A percentile compares a stretch with the other conserved stretches of the same genome.
phyloP scores from a whole-genome alignment of 2,797 vertebrate species.

The Microctenopoma lineatum region DNA sequence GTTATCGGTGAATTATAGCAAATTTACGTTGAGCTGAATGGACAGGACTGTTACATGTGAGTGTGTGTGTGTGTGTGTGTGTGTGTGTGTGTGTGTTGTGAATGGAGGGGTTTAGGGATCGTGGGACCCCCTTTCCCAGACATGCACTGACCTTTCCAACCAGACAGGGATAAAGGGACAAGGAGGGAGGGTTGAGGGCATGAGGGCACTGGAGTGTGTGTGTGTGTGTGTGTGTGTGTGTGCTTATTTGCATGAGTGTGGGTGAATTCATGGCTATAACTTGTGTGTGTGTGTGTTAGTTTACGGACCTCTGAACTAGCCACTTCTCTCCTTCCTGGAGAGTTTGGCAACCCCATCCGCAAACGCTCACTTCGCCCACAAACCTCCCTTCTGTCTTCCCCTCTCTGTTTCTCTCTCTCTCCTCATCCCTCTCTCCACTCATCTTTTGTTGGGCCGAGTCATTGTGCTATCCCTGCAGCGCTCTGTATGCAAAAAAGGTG shows the following conservation, averaged over 20 bases:
- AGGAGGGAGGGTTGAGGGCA: conserved; percentile 73
- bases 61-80: conserved; percentile 19
- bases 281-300: conserved; percentile 32
- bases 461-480: conserved; percentile 80
- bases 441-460: conserved; percentile 86
- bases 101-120: conserved; percentile 81
- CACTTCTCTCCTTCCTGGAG: conserved; percentile 89
- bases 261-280: conserved; percentile 13
- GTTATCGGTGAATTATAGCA: conserved; percentile 85
- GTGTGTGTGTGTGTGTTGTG: conserved; percentile 25
- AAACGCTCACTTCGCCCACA: conserved; percentile 16
- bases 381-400: neutral
- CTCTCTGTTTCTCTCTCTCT: conserved; percentile 9
- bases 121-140: conserved; percentile 96
- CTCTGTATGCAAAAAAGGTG: conserved; percentile 89
- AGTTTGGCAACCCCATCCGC: conserved; percentile 74
- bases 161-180: conserved; percentile 92
- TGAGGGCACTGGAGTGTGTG: conserved; percentile 62
- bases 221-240: conserved; percentile 35
- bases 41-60: conserved; percentile 1
- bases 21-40: conserved; percentile 86
- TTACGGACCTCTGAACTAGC: conserved; percentile 89
- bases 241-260: conserved; percentile 23
- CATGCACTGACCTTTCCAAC: conserved; percentile 97
- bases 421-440: conserved; percentile 53